A percentile compares a stretch with the other conserved stretches of the same genome.
These are phyloP conservation scores for Crotophaga sulcirostris DNA, from an alignment of 2,113 vertebrate genomes.

Conservation along the genomic window DNA sequence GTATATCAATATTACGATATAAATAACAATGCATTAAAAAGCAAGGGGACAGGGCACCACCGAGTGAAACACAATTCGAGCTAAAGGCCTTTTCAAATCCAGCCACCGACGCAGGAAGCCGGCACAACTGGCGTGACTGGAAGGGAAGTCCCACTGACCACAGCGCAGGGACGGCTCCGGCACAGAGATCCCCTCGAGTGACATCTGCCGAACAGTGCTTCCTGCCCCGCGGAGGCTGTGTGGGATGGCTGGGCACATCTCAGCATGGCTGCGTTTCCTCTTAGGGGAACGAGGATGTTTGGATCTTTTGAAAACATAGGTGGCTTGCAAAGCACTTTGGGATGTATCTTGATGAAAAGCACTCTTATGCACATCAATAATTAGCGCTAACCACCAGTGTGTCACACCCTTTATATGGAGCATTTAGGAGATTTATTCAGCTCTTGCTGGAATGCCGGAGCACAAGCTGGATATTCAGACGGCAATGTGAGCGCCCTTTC, in stretches of 20 bases:
- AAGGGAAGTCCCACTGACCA: conserved; percentile 50
- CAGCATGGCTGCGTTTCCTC: background rate
- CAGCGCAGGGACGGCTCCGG: background rate
- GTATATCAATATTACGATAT: background rate
- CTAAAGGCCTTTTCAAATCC: background rate
- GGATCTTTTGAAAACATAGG: conserved; percentile 44
- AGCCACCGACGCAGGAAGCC: background rate
- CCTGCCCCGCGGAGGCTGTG: background rate
- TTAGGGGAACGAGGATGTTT: background rate
- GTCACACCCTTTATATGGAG: background rate
- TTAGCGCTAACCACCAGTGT: background rate
- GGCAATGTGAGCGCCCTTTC: conserved; percentile 19
- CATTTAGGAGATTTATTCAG: conserved; percentile 23
- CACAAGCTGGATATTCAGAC: conserved; percentile 43
- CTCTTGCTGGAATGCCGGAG: conserved; percentile 27
- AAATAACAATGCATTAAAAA: background rate
- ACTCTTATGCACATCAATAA: background rate
- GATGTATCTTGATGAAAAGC: conserved; percentile 31
- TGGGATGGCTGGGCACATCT: background rate
- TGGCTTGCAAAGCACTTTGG: conserved; percentile 42
- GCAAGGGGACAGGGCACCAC: background rate
- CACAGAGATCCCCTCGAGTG: conserved; percentile 8
- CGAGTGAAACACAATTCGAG: background rate
- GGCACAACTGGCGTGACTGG: background rate
- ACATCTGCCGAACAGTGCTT: background rate